Conservation (phyloP, 2,888 invertebrate species). For the Macrosiphum euphorbiae region DNA sequence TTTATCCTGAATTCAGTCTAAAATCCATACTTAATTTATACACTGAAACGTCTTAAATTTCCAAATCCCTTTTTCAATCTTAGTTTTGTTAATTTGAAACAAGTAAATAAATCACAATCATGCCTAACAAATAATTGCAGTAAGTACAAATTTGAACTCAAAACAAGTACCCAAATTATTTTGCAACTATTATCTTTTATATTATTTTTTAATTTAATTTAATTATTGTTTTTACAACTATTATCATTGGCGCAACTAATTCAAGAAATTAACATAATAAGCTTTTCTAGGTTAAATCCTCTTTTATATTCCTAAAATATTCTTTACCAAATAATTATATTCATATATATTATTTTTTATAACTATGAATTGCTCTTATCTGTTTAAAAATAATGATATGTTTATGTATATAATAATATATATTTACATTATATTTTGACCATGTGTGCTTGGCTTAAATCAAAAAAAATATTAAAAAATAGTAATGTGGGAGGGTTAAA, state of each 20-base stretch:
- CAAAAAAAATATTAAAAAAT: neutral
- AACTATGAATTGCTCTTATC: neutral
- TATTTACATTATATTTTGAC: neutral
- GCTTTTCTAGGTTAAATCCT: neutral
- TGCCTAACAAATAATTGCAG: neutral
- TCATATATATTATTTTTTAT: neutral
- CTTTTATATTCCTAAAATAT: neutral
- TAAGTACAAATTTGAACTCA: neutral
- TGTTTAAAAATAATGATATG: neutral
- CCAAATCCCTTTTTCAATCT: neutral
- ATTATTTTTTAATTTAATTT: neutral
- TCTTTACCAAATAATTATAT: conserved; percentile 7
- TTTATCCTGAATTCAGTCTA: conserved; percentile 43
- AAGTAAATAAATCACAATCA: conserved; percentile 52
- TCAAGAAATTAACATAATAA: neutral
- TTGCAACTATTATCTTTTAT: neutral
- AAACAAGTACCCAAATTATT: neutral
- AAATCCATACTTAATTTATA: conserved; percentile 10
- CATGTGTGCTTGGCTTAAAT: neutral
- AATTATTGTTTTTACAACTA: neutral
- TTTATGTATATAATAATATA: neutral
- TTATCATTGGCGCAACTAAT: conserved; percentile 33
- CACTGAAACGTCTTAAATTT: neutral
- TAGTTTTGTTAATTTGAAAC: neutral
- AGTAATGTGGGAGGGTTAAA: neutral